Conservation (phyloP, 2,888 invertebrate genomes). For the Trissolcus japonicus region DNA sequence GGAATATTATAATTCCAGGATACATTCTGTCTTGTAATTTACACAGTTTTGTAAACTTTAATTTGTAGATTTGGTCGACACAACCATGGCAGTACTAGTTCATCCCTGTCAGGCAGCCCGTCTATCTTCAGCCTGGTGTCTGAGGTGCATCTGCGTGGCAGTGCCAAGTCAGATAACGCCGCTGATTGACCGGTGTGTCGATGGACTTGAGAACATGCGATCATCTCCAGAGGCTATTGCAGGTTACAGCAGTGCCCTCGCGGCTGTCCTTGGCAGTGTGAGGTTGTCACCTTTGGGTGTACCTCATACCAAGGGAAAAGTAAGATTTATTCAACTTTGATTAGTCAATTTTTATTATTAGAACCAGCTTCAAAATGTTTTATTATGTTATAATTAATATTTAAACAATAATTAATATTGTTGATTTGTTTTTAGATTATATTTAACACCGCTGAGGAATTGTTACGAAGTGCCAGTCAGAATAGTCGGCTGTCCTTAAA, state of each 20-base stretch:
- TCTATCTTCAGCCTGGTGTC: slow-evolving; percentile 95
- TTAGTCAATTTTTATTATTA: too few species aligned
- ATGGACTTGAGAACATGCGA: slow-evolving; percentile 91
- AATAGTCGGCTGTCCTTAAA: slow-evolving; percentile 96
- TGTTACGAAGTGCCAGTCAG: slow-evolving; percentile 96
- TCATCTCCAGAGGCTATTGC: slow-evolving; percentile 92
- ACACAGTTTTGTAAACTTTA: too few species aligned
- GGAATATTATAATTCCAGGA: too few species aligned
- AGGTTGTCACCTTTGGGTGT: slow-evolving; percentile 93
- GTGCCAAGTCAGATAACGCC: slow-evolving; percentile 96
- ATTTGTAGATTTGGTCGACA: slow-evolving; percentile 83
- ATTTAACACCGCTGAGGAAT: slow-evolving; percentile 97
- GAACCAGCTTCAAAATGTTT: too few species aligned
- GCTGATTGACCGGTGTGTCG: slow-evolving; percentile 91
- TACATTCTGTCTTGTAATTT: too few species aligned
- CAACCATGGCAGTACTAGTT: slow-evolving; percentile 89
- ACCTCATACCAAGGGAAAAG: slow-evolving; percentile 97
- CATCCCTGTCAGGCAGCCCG: slow-evolving; percentile 97
- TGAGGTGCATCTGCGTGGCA: slow-evolving; percentile 93
- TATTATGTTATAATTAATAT: slow-evolving; percentile 11
- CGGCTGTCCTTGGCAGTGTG: slow-evolving; percentile 94
- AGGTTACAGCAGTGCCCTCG: slow-evolving; percentile 95
- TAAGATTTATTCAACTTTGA: too few species aligned
- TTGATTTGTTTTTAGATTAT: slow-evolving; percentile 79
- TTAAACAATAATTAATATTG: too few species aligned